Evolutionary conservation across 2,113 vertebrate genomes (phyloP).

Genomic region (Actinemys pallida): DNA sequence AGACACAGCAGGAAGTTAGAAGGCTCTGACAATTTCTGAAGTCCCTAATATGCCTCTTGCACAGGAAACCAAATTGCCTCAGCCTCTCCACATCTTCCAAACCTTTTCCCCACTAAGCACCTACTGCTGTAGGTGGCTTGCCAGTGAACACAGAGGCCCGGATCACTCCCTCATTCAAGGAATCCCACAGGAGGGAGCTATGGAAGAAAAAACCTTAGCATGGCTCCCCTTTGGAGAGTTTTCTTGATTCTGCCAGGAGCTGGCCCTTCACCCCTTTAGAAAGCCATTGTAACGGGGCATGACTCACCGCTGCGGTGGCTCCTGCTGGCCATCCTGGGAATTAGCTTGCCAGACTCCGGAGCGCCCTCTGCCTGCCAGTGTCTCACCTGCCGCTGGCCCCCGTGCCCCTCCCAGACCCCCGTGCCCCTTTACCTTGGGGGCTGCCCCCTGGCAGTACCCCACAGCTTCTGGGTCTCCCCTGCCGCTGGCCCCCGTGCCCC

Average conservation of each 20-base stretch:
- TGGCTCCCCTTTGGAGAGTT: background rate
- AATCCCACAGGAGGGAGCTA: background rate
- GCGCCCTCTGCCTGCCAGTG: too few relatives aligned
- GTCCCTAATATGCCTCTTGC: background rate
- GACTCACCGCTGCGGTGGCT: too few relatives aligned
- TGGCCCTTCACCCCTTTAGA: background rate
- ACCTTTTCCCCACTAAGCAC: background rate
- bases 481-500: too few relatives aligned
- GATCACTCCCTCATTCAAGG: background rate
- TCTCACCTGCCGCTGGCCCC: too few relatives aligned
- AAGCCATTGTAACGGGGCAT: background rate
- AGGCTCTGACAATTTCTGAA: background rate
- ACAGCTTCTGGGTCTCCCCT: too few relatives aligned
- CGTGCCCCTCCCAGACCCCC: too few relatives aligned
- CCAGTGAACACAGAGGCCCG: background rate
- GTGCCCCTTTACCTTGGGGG: too few relatives aligned
- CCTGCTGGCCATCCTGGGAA: too few relatives aligned
- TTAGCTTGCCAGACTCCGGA: too few relatives aligned
- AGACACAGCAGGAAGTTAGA: background rate
- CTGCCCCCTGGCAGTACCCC: too few relatives aligned
- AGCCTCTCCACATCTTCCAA: background rate
- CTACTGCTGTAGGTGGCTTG: background rate
- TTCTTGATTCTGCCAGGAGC: background rate
- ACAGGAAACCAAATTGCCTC: background rate
- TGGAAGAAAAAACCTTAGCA: background rate